Evolutionary conservation across 2,797 vertebrate genomes (phyloP).

Genomic region (Enteromius thamalakanensis): DNA sequence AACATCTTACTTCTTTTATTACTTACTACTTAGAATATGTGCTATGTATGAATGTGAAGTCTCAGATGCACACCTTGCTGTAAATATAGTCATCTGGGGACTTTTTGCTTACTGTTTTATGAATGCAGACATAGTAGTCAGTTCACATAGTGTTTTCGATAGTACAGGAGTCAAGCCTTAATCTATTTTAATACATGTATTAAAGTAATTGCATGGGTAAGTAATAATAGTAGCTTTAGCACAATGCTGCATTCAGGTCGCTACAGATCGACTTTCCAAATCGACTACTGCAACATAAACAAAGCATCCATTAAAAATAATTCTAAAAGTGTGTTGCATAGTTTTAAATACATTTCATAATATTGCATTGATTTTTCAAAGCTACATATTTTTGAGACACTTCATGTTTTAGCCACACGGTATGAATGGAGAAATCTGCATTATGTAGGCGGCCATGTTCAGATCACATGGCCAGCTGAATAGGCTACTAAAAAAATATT

Average conservation of each 20-base stretch:
- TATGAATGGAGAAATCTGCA: constrained; percentile 50
- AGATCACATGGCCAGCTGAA: neutral
- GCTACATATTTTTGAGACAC: constrained; percentile 57
- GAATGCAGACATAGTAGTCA: neutral
- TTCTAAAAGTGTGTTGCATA: neutral
- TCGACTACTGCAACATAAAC: neutral
- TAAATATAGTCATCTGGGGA: neutral
- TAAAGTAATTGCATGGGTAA: neutral
- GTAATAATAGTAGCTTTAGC: neutral
- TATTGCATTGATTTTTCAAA: constrained; percentile 50
- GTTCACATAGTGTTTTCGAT: neutral
- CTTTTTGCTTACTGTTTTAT: neutral
- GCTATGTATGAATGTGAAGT: neutral
- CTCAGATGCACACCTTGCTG: neutral
- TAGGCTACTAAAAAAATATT: neutral
- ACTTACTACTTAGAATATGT: neutral
- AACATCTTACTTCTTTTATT: neutral
- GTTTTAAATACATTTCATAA: constrained; percentile 1
- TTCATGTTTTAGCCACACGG: constrained; percentile 61
- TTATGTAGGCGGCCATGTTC: neutral
- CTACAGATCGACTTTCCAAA: neutral
- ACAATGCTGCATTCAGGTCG: too few relatives aligned
- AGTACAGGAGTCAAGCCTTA: neutral
- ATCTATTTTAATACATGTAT: neutral
- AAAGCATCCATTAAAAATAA: neutral